phyloP scores from a whole-genome alignment of 2,113 vertebrate genomes.

The Poecilia latipinna region DNA sequence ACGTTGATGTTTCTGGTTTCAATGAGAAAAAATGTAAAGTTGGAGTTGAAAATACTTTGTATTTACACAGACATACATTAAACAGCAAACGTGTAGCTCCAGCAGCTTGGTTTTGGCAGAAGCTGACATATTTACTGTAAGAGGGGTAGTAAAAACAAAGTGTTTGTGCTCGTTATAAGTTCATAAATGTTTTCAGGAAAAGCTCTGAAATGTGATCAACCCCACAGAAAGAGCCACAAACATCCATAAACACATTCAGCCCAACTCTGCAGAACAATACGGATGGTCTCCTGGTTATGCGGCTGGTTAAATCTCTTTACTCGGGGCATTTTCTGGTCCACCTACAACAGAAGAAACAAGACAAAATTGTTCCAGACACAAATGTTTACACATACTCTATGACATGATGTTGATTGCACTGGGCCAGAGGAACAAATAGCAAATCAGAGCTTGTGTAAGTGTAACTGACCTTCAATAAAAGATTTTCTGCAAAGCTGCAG shows the following conservation, averaged over 20 bases:
- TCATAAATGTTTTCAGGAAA: neutral
- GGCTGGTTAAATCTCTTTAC: neutral
- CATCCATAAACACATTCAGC: neutral
- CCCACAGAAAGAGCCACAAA: neutral
- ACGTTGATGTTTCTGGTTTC: too few species aligned
- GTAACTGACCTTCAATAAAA: conserved; percentile 52
- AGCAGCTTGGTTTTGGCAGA: neutral
- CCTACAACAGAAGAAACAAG: neutral
- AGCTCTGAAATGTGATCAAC: neutral
- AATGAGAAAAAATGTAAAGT: too few species aligned
- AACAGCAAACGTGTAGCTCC: neutral
- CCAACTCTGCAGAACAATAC: neutral
- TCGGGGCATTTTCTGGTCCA: neutral
- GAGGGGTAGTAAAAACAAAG: neutral
- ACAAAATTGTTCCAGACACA: neutral
- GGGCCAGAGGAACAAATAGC: conserved; percentile 43
- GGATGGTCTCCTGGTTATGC: neutral
- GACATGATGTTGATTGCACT: conserved; percentile 33
- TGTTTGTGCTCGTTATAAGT: neutral
- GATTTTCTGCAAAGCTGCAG: conserved; percentile 34
- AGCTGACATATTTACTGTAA: neutral
- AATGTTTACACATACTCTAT: conserved; percentile 4
- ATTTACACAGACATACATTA: too few species aligned
- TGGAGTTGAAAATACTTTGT: too few species aligned
- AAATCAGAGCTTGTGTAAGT: conserved; percentile 42